Evolutionary conservation across 2,113 vertebrate genomes (phyloP).

Genomic region (Baryphthengus martii): DNA sequence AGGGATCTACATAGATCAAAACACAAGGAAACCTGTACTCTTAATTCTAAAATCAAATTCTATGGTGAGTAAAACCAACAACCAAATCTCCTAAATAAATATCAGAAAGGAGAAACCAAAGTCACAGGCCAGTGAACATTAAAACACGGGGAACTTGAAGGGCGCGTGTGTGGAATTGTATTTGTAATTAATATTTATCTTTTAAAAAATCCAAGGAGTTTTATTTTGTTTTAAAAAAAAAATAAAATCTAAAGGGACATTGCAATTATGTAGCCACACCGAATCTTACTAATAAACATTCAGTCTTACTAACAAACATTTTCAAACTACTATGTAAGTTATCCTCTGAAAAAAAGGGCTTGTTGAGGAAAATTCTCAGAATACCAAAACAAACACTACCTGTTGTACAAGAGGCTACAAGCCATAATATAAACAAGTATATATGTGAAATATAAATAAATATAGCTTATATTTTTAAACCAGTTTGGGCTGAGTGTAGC

Average conservation of each 20-base stretch:
- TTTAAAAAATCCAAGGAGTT: accelerated
- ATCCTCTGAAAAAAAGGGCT: neutral
- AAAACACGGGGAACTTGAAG: neutral
- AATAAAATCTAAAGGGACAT: neutral
- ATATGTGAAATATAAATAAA: neutral
- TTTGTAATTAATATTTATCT: neutral
- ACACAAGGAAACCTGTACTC: neutral
- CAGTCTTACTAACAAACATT: neutral
- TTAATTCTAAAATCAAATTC: neutral
- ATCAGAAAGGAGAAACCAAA: neutral
- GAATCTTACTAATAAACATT: too few relatives aligned
- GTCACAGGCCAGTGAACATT: neutral
- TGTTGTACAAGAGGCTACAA: neutral
- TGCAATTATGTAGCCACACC: neutral
- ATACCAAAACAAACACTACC: neutral
- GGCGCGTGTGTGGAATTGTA: accelerated
- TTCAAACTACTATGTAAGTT: neutral
- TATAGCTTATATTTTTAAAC: neutral
- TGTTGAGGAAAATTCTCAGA: neutral
- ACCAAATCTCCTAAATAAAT: neutral
- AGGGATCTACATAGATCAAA: neutral
- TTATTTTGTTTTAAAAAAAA: neutral
- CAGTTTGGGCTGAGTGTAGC: neutral
- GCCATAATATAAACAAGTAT: neutral
- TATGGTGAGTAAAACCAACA: neutral